These are phyloP conservation scores for Ochropacha duplaris DNA, from an alignment of 2,888 invertebrate species.

Conservation along the genomic window DNA sequence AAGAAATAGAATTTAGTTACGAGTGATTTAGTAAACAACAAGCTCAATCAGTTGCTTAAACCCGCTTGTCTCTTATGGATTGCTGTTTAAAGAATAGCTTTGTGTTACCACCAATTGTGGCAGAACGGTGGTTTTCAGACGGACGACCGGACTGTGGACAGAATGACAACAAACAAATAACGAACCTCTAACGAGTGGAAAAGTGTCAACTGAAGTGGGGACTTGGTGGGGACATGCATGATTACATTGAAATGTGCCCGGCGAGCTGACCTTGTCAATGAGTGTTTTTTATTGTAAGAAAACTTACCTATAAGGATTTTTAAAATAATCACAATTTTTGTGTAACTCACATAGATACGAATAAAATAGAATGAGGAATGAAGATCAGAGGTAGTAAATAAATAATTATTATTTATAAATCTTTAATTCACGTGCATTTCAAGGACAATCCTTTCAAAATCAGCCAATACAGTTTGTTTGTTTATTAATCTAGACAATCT, in stretches of 20 bases:
- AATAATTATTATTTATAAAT: too few species aligned
- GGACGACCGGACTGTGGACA: slow-evolving; percentile 41
- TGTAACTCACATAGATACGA: not conserved
- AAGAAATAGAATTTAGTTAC: too few species aligned
- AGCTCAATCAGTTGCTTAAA: too few species aligned
- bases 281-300: slow-evolving; percentile 11
- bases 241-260: slow-evolving; percentile 19
- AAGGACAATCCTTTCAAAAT: not conserved
- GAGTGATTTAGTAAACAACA: too few species aligned
- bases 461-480: not conserved
- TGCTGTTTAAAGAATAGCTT: slow-evolving; percentile 35
- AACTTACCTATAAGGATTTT: not conserved
- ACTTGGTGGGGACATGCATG: slow-evolving; percentile 19
- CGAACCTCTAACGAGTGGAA: slow-evolving; percentile 74
- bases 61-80: slow-evolving; percentile 17
- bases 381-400: too few species aligned
- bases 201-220: slow-evolving; percentile 56
- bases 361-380: too few species aligned
- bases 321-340: not conserved
- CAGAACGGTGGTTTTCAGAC: slow-evolving; percentile 39
- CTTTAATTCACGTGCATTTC: too few species aligned
- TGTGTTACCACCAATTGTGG: slow-evolving; percentile 62
- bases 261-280: not conserved
- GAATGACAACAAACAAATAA: slow-evolving; percentile 78
- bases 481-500: not conserved